phyloP scores from a whole-genome alignment of 37 sponge, comb jelly and placozoan genomes.

The Lycopodina hypogea region DNA sequence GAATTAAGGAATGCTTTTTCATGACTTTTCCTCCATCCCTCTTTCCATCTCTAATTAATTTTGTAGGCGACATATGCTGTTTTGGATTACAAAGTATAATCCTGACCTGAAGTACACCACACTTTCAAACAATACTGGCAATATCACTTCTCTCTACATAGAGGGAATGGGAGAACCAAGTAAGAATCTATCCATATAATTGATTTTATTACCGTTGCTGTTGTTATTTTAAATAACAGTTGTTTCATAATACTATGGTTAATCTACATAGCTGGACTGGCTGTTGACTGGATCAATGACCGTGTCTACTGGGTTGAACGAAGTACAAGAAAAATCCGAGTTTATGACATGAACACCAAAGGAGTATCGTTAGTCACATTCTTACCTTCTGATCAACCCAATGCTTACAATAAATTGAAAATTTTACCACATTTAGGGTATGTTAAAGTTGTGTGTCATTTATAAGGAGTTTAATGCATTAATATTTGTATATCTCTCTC shows the following conservation, averaged over 20 bases:
- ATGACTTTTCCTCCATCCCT: too few relatives aligned
- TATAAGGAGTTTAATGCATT: too few relatives aligned
- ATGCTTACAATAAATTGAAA: not conserved
- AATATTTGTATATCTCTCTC: too few relatives aligned
- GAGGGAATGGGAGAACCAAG: not conserved
- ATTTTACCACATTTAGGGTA: slow-evolving; percentile 32
- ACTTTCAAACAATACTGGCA: not conserved
- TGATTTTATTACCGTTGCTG: not conserved
- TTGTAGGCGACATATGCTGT: not conserved
- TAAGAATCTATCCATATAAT: too few relatives aligned
- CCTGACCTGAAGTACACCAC: not conserved
- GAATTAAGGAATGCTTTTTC: too few relatives aligned
- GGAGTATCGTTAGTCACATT: not conserved
- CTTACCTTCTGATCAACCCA: not conserved
- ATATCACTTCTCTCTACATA: not conserved
- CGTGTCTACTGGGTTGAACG: slow-evolving; percentile 41
- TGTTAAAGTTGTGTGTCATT: too few relatives aligned
- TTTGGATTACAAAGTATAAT: not conserved
- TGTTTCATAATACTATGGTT: not conserved
- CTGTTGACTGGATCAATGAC: slow-evolving; percentile 62
- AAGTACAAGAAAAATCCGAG: not conserved
- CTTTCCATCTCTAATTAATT: too few relatives aligned
- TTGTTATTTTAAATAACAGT: not conserved
- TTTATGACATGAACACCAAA: slow-evolving; percentile 13
- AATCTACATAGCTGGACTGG: slow-evolving; percentile 26